phyloP scores from a whole-genome alignment of 2,113 vertebrate genomes.

The Phrynosoma platyrhinos region DNA sequence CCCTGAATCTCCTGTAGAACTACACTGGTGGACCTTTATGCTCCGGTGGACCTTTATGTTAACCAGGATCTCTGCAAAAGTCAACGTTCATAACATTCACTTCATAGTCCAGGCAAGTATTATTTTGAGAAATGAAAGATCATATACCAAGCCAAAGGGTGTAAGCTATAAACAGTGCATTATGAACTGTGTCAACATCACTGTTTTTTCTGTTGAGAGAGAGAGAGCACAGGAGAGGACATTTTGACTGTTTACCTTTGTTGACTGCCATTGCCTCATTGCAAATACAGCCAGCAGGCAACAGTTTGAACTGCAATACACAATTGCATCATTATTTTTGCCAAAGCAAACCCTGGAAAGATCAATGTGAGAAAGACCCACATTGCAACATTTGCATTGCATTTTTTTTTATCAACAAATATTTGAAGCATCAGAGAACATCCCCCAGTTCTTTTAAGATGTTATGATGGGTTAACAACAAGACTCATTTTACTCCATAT shows the following conservation, averaged over 20 bases:
- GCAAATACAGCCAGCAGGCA: neutral
- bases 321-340: neutral
- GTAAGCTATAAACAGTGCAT: too few species aligned
- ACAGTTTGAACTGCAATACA: neutral
- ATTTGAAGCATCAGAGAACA: slow-evolving; percentile 26
- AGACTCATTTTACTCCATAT: slow-evolving; percentile 68
- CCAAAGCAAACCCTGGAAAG: slow-evolving; percentile 11
- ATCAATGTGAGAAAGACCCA: slow-evolving; percentile 27
- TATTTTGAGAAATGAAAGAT: neutral
- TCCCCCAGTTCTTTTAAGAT: slow-evolving; percentile 37
- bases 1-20: too few species aligned
- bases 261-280: neutral
- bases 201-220: neutral
- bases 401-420: slow-evolving; percentile 34
- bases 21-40: too few species aligned
- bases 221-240: neutral
- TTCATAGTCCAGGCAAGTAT: too few species aligned
- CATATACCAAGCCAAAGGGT: neutral
- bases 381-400: fast-evolving
- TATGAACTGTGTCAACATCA: neutral
- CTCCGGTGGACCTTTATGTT: too few species aligned
- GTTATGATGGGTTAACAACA: slow-evolving; percentile 43
- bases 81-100: too few species aligned
- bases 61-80: too few species aligned
- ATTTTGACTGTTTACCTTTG: neutral